Base-by-base conservation (phyloP, 2,113 vertebrate species). In the Brachypteracias leptosomus region DNA sequence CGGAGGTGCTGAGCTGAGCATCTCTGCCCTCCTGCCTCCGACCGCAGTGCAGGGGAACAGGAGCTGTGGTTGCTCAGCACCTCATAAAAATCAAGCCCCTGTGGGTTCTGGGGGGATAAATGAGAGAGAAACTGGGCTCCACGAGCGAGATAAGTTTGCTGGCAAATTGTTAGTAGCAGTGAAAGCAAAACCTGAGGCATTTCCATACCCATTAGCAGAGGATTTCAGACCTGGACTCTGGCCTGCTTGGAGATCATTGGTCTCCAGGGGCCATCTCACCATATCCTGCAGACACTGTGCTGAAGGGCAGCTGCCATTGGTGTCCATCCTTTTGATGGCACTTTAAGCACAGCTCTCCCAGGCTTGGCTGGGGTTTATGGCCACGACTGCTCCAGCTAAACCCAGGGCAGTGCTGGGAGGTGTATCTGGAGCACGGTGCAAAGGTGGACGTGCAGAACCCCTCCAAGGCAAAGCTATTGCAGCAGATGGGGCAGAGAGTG, bases 1-100 rank as follows among this genome's bases (percentile, higher is more conserved):
- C 3, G 1, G 22, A 19, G 88, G 77, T 72, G 85, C 92, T 25
- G 77, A 75, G 81, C 81, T 16, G 57, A 54, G 86, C 80, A 31
- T 63, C 90, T 67, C 62, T 70, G 51, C 58, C 57, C 72, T 70
- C 47, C 55, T 38, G 6, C 22, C 67, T 73, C 33, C 58, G 13
- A 55, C 78, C 83, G 8, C 86, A 89, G 63, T 0, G 31, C 4
- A 2, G 74, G 59, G 4, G 35, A 89, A 6, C 87, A 65, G 92
- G 90, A 94, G 85, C 82, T 95, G 93, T 47, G 84, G 87, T 88
- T 78, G 84, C 92, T 85, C 90, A 72, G 90, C 94, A 90, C 94
- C 82, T 94, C 79, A 6, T 46, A 62, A 77, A 90, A 92, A 35
- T 16, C 54, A 66, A 79, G 17, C 55, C 78, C 49, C 59, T 52